phyloP scores from a whole-genome alignment of 2,113 vertebrate species.

The Eclectus roratus region DNA sequence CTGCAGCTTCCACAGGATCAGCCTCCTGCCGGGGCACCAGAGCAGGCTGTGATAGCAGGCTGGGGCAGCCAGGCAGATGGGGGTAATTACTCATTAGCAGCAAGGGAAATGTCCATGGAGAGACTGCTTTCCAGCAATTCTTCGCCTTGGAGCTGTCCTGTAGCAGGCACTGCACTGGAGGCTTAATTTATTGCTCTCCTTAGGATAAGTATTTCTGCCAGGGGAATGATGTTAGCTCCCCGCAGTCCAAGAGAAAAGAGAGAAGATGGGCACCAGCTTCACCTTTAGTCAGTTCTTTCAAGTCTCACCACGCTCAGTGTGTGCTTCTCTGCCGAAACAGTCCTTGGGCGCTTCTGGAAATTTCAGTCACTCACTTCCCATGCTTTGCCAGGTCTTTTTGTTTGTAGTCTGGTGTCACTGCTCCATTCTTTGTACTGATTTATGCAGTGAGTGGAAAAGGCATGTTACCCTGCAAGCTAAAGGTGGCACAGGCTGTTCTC shows the following conservation, averaged over 20 bases:
- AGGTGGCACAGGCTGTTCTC: background rate
- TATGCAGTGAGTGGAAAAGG: conserved; percentile 25
- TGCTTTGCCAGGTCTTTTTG: background rate
- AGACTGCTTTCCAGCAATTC: background rate
- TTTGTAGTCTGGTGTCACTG: conserved; percentile 10
- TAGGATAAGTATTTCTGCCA: background rate
- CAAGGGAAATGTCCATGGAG: background rate
- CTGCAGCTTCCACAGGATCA: background rate
- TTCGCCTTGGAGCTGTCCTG: background rate
- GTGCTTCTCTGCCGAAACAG: background rate
- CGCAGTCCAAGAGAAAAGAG: background rate
- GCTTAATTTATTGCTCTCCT: background rate
- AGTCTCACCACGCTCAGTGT: background rate
- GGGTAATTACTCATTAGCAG: background rate
- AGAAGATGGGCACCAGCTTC: background rate
- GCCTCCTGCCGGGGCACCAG: accelerated
- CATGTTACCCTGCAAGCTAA: background rate
- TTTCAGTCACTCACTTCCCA: background rate
- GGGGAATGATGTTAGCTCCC: background rate
- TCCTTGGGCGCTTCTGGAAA: background rate
- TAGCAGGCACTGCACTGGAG: background rate
- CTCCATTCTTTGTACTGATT: conserved; percentile 35
- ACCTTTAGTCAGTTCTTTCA: background rate
- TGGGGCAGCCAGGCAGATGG: accelerated
- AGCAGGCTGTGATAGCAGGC: background rate